Evolutionary conservation across 1,140 invertebrate species (phyloP).

Genomic region (Euura lappo): DNA sequence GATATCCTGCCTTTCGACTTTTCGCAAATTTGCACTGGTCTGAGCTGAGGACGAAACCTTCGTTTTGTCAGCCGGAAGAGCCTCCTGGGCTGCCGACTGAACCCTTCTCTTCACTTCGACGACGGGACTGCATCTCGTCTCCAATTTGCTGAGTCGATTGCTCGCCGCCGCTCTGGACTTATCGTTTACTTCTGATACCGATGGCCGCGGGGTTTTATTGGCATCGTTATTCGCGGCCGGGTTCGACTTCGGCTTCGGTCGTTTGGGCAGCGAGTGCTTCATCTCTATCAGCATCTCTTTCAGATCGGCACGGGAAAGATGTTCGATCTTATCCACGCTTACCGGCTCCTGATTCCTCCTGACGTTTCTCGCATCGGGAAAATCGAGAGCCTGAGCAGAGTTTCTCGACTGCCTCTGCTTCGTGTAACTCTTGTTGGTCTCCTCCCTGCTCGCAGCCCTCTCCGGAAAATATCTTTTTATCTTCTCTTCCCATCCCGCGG

Average conservation of each 20-base stretch:
- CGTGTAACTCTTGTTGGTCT: too few species aligned
- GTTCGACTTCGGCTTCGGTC: slow-evolving; percentile 36
- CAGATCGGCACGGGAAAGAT: slow-evolving; percentile 57
- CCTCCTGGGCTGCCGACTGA: background rate
- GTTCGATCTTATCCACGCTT: slow-evolving; percentile 52
- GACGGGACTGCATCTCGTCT: background rate
- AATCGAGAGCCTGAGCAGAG: too few species aligned
- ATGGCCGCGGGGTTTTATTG: too few species aligned
- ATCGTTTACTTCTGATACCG: background rate
- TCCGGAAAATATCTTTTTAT: background rate
- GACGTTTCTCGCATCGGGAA: background rate
- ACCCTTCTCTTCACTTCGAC: background rate
- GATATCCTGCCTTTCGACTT: slow-evolving; percentile 35
- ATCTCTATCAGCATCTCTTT: slow-evolving; percentile 71
- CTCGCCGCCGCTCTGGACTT: background rate
- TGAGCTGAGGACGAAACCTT: slow-evolving; percentile 63
- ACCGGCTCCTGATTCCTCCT: slow-evolving; percentile 22
- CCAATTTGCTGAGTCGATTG: background rate
- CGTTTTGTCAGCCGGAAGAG: slow-evolving; percentile 33
- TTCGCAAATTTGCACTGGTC: slow-evolving; percentile 58
- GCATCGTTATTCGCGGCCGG: background rate
- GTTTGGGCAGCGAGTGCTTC: slow-evolving; percentile 70
- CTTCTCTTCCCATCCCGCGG: background rate
- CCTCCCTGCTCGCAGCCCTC: background rate
- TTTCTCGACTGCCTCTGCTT: background rate